Evolutionary conservation across 2,797 vertebrate genomes (phyloP).

Genomic region (Anableps anableps): DNA sequence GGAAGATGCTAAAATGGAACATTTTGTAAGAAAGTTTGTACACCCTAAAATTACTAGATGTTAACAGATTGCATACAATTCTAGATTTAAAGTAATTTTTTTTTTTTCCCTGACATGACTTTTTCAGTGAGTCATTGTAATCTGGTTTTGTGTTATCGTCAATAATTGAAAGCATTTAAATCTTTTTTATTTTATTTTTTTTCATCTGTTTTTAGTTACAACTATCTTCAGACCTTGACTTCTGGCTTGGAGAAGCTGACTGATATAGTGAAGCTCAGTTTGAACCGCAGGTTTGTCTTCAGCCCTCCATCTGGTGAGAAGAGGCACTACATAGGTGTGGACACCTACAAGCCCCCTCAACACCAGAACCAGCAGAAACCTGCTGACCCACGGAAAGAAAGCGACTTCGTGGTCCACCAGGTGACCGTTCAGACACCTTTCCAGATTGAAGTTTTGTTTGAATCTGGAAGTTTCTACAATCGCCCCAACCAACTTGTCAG

Average conservation of each 20-base stretch:
- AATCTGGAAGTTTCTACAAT: slow-evolving; percentile 85
- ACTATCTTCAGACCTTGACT: slow-evolving; percentile 84
- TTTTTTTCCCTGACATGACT: neutral
- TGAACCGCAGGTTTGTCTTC: slow-evolving; percentile 86
- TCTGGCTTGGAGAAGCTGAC: slow-evolving; percentile 90
- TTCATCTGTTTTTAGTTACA: slow-evolving; percentile 83
- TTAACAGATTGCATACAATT: neutral
- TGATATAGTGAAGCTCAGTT: slow-evolving; percentile 87
- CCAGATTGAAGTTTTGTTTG: slow-evolving; percentile 88
- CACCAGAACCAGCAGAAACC: slow-evolving; percentile 76
- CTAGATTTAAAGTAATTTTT: neutral
- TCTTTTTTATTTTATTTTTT: neutral
- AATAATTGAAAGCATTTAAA: neutral
- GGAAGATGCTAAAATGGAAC: neutral
- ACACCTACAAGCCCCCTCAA: slow-evolving; percentile 74
- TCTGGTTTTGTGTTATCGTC: too few relatives aligned
- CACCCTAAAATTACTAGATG: neutral
- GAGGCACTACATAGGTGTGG: slow-evolving; percentile 86
- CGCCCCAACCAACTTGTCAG: slow-evolving; percentile 83
- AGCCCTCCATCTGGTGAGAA: slow-evolving; percentile 80
- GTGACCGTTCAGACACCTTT: slow-evolving; percentile 88
- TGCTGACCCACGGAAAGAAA: slow-evolving; percentile 65
- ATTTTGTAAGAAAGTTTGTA: neutral
- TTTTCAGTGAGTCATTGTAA: neutral
- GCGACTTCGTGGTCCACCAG: slow-evolving; percentile 90